Evolutionary conservation across 2,113 vertebrate genomes (phyloP), one percentile per base, ranked within the genome.

Genomic region (Cephalopholis sonnerati): DNA sequence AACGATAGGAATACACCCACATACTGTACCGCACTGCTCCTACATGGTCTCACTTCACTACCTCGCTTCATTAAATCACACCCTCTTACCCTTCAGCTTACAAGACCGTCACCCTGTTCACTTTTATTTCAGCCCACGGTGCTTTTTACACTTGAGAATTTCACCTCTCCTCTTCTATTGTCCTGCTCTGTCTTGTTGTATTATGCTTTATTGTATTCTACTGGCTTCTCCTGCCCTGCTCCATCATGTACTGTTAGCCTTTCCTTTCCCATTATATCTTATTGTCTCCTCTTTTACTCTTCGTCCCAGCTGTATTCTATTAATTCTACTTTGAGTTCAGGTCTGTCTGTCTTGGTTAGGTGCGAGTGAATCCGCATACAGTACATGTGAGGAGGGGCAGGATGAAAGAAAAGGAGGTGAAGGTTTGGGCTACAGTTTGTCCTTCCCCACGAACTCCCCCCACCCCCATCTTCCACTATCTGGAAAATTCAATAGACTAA

Each of bases 401-500:
- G 39, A 70, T 44, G 1, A 79, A 66, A 85, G 64, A 81, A 63
- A 50, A 71, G 36, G 64, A 79, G 81, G 84, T 85, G 80, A 92
- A 90, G 92, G 88, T 90, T 89, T 84, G 82, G 93, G 83, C 84
- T 59, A 57, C 82, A 70, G 73, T 92, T 90, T 90, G 87, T 91
- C 92, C 88, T 90, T 86, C 77, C 79, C 63, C 53, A 55, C 39
- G 36, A 71, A 72, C 65, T 63, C 74, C 81, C 73, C 55, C 64
- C 64, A 17, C 71, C 84, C 83, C 76, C 74, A 68, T 82, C 82
- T 72, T 72, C 87, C 91, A 74, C 93, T 94, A 93, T 94, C 93
- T 92, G 90, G 86, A 91, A 95, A 96, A 96, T 96, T 95, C 95
- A 96, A 96, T 96, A 96, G 94, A 95, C 94, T 95, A 96, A 95